Evolutionary conservation across 2,888 invertebrate genomes (phyloP).

Genomic region (Nemurella pictetii): DNA sequence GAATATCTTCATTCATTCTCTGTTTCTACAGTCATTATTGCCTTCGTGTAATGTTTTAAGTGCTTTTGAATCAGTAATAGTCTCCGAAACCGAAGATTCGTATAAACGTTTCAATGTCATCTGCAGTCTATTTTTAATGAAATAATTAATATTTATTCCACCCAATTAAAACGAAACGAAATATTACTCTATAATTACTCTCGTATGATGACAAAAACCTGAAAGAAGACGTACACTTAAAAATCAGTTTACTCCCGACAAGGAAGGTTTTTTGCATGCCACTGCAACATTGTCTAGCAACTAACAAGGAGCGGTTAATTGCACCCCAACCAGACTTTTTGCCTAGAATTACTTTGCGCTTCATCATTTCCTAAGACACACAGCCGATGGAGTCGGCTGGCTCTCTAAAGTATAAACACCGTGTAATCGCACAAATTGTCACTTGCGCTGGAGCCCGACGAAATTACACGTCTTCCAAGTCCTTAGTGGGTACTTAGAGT

Average conservation of each 20-base stretch:
- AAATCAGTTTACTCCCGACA: neutral
- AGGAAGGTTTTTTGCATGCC: neutral
- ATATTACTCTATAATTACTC: neutral
- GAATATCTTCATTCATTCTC: neutral
- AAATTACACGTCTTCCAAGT: neutral
- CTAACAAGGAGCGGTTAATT: neutral
- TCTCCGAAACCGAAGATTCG: neutral
- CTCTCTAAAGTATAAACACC: neutral
- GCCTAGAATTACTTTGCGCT: neutral
- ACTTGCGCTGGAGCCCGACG: neutral
- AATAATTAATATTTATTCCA: neutral
- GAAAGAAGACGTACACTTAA: neutral
- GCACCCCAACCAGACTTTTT: neutral
- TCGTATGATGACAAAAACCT: neutral
- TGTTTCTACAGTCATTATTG: no score
- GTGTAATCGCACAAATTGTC: neutral
- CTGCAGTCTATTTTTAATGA: neutral
- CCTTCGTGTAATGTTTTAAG: neutral
- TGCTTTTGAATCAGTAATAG: neutral
- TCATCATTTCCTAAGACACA: neutral
- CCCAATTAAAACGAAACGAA: neutral
- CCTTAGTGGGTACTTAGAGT: neutral
- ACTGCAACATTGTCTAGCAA: neutral
- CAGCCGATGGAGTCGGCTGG: neutral
- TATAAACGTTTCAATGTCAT: neutral